Evolutionary conservation across 2,888 invertebrate species (phyloP).

Genomic region (Cryptophagus acutangulus): DNA sequence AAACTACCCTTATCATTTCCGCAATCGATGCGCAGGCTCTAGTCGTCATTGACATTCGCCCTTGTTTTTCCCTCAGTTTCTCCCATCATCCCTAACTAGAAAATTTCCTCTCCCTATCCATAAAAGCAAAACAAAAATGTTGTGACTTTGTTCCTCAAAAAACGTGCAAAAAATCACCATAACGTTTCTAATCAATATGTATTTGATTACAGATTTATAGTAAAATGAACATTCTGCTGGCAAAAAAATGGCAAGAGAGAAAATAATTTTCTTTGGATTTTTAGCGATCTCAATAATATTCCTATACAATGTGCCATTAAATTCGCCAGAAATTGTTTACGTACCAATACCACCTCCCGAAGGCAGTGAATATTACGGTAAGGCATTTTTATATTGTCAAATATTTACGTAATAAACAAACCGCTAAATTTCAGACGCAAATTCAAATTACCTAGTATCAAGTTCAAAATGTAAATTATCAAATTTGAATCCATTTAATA

Average conservation of each 20-base stretch:
- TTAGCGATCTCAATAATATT: constrained; percentile 2
- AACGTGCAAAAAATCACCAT: too few species aligned
- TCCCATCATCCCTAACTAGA: too few species aligned
- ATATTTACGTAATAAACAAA: too few species aligned
- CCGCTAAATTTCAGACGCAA: too few species aligned
- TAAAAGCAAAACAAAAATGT: too few species aligned
- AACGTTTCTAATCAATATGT: too few species aligned
- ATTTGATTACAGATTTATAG: too few species aligned
- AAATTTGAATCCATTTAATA: constrained; percentile 56
- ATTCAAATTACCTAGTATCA: constrained; percentile 52
- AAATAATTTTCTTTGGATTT: too few species aligned
- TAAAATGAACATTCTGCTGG: too few species aligned
- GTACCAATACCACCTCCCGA: constrained; percentile 1
- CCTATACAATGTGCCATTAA: neutral
- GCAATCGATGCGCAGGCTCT: constrained; percentile 25
- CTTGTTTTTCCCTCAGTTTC: constrained; percentile 20
- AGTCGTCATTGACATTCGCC: constrained; percentile 23
- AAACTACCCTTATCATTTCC: constrained; percentile 11
- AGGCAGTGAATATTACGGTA: neutral
- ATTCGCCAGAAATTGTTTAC: neutral
- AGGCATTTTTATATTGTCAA: neutral
- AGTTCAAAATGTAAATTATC: constrained; percentile 61
- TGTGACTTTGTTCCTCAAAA: too few species aligned
- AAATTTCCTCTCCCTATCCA: too few species aligned
- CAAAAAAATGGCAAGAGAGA: too few species aligned